Evolutionary conservation across 2,888 invertebrate genomes (phyloP), one percentile per base, ranked within the genome.

Genomic region (Alsophila aescularia): DNA sequence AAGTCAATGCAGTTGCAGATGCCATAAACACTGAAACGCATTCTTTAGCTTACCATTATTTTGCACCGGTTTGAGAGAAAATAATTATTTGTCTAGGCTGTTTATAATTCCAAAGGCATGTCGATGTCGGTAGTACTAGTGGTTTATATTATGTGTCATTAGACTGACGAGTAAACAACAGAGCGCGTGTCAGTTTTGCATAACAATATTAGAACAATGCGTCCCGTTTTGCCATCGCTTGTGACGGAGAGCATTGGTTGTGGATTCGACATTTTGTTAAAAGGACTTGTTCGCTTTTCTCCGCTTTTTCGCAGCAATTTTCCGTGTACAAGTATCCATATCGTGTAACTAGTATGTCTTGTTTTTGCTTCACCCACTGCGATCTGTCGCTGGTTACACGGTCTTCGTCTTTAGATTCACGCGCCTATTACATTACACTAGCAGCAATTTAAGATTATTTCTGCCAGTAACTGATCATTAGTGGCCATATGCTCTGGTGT

Each of bases 181-280:
- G 41, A 72, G 73, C 71, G 76, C 78, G 78, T 80, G 80, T 75
- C 70, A 62, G 64, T 65, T 83, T 81, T 73, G 78, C 81, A 84
- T 85, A 81, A 85, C 82, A 86, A 82, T 79, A 60, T 69, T 49
- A 45, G 66, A 76, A 81, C 76, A 77, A 79, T 77, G 70, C 71
- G 64, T 48, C 51, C 60, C 68, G 72, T 67, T 75, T 73, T 63
- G 65, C 65, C 52, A 62, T 60, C 65, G 64, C 58, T 54, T 68
- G 60, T 59, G 65, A 70, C 63, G 64, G 66, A 70, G 66, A 72
- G 68, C 62, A 60, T 61, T 50, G 43, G 58, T 63, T 64, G 58
- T 62, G 42, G 57, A 67, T 59, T 68, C 60, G 60, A 65, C 57
- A 57, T 60, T 62, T 49, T 2, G 24, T 40, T 57, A 55, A 64